A percentile compares a stretch with the other conserved stretches of the same genome.
Evolutionary conservation across 1,140 invertebrate species (phyloP).

Genomic region (Heliothis virescens): DNA sequence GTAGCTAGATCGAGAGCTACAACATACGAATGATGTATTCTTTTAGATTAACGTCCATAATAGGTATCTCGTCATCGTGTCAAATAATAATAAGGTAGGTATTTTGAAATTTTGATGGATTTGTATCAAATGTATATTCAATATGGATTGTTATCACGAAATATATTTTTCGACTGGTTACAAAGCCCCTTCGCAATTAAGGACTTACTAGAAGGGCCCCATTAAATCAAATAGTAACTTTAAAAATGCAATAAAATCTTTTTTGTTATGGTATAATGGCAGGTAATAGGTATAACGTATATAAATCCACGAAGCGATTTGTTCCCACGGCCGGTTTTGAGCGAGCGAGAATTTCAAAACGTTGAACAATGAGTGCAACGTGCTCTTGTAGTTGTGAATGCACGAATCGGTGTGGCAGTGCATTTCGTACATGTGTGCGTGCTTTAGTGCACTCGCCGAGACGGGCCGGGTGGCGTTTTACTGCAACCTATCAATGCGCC

Average conservation of each 20-base stretch:
- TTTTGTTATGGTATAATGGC: conserved; percentile 22
- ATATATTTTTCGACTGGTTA: neutral
- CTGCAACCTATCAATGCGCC: conserved; percentile 46
- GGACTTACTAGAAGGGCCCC: neutral
- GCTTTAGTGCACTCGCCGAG: conserved; percentile 57
- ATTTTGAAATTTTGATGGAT: no score
- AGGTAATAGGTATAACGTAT: conserved; percentile 22
- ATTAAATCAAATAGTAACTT: conserved; percentile 12
- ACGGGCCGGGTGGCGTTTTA: conserved; percentile 49
- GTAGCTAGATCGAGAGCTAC: no score
- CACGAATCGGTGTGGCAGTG: conserved; percentile 47
- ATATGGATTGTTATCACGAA: neutral
- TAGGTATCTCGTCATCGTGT: no score
- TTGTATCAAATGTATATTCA: no score
- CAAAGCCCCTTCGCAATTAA: no score
- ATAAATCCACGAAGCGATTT: conserved; percentile 60
- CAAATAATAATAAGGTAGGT: no score
- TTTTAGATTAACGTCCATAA: no score
- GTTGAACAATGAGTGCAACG: conserved; percentile 81
- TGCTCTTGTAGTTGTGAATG: conserved; percentile 70
- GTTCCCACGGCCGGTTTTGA: conserved; percentile 78
- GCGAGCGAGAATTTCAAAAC: conserved; percentile 81
- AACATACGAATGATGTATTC: no score
- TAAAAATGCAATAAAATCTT: neutral
- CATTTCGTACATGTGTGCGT: conserved; percentile 60